Evolutionary conservation across 2,888 invertebrate genomes (phyloP).

Genomic region (Bursaphelenchus okinawaensis): DNA sequence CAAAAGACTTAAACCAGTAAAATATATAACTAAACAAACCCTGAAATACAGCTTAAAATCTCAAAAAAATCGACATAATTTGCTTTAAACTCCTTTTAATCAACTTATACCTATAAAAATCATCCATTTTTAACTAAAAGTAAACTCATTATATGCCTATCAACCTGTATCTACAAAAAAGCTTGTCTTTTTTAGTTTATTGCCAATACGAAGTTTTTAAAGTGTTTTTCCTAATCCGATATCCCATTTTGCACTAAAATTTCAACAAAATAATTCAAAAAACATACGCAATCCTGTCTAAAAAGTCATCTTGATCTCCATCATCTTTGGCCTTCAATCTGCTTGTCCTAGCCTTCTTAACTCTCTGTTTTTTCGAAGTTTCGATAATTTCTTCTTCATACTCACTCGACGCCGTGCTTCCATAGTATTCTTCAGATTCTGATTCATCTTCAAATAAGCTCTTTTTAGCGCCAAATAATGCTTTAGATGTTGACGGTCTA

Average conservation of each 20-base stretch:
- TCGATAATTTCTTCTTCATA: background rate
- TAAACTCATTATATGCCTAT: too few species aligned
- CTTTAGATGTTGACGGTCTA: background rate
- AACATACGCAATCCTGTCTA: constrained; percentile 30
- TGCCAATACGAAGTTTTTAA: too few species aligned
- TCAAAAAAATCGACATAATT: too few species aligned
- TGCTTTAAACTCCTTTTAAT: background rate
- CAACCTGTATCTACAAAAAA: too few species aligned
- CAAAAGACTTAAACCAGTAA: too few species aligned
- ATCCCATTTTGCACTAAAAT: too few species aligned
- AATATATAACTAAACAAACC: too few species aligned
- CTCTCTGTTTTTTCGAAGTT: background rate
- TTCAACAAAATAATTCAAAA: background rate
- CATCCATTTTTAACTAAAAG: too few species aligned
- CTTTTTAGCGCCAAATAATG: background rate
- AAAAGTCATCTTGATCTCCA: constrained; percentile 38
- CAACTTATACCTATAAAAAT: background rate
- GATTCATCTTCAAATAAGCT: background rate
- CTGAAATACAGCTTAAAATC: too few species aligned
- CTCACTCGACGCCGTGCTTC: background rate
- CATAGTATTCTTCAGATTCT: background rate
- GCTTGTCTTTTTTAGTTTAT: too few species aligned
- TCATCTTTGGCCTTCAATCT: constrained; percentile 34
- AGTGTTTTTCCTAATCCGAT: too few species aligned
- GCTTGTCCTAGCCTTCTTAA: background rate